These are phyloP conservation scores for Oscheius sp. DNA, from an alignment of 2,888 invertebrate genomes.

Conservation along the genomic window DNA sequence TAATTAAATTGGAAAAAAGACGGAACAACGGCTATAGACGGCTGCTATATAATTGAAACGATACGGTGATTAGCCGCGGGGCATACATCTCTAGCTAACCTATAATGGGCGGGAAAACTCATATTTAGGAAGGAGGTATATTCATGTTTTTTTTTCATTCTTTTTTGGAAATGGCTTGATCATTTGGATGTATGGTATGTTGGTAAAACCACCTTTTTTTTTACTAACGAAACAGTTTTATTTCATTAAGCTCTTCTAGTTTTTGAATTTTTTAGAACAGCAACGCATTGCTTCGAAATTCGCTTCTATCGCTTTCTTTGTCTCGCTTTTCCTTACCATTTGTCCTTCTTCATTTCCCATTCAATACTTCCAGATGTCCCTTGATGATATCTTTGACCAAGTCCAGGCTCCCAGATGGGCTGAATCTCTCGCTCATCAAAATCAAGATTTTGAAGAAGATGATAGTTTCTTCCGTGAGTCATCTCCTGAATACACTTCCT, in stretches of 20 bases:
- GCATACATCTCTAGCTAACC: not conserved
- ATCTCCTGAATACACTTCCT: not conserved
- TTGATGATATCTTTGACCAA: conserved; percentile 9
- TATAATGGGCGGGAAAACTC: not conserved
- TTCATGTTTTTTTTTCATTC: too few relatives aligned
- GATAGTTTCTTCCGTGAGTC: conserved; percentile 16
- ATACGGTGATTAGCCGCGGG: not conserved
- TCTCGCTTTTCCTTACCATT: too few relatives aligned
- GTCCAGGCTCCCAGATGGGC: conserved; percentile 18
- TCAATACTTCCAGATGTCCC: not conserved
- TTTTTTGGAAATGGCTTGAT: too few relatives aligned
- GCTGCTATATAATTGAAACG: not conserved
- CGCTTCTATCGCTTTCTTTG: too few relatives aligned
- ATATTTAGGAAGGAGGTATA: too few relatives aligned
- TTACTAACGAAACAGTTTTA: too few relatives aligned
- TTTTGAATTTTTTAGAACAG: too few relatives aligned
- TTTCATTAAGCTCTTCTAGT: too few relatives aligned
- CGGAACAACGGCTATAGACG: too few relatives aligned
- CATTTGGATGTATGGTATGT: too few relatives aligned
- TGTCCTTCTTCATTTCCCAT: not conserved
- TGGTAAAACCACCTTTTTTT: too few relatives aligned
- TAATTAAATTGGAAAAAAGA: not conserved
- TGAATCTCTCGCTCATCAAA: not conserved
- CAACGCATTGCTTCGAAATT: too few relatives aligned
- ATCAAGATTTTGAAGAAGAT: not conserved